Conservation (phyloP, 2,113 vertebrate genomes). For the Pyxicephalus adspersus region DNA sequence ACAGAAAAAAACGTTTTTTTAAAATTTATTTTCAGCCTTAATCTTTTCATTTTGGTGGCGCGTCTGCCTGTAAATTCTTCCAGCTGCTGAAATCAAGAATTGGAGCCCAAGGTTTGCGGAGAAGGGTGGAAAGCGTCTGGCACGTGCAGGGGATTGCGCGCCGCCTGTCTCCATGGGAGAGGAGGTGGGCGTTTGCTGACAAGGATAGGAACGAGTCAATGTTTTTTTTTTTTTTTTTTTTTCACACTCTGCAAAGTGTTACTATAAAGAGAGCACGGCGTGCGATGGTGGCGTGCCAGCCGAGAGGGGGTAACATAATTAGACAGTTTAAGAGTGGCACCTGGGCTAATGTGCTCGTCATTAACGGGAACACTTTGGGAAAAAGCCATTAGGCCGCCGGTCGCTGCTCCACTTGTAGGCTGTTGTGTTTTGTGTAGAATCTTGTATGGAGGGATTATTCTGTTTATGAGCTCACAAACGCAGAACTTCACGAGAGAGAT, state of each 20-base stretch:
- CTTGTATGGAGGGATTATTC: not conserved
- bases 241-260: slow-evolving; percentile 15
- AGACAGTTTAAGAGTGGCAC: slow-evolving; percentile 6
- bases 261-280: slow-evolving; percentile 49
- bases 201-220: not conserved
- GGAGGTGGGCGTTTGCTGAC: slow-evolving; percentile 42
- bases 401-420: not conserved
- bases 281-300: not conserved
- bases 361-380: slow-evolving; percentile 18
- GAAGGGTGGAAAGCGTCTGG: not conserved
- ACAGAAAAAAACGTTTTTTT: too few species aligned
- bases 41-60: too few species aligned
- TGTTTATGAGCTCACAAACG: too few species aligned
- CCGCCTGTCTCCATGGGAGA: slow-evolving; percentile 22
- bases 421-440: too few species aligned
- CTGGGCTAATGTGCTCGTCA: slow-evolving; percentile 34
- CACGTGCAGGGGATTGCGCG: not conserved
- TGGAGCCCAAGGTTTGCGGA: not conserved
- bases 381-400: not conserved
- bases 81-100: too few species aligned
- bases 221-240: not conserved
- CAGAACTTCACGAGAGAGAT: too few species aligned
- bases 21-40: too few species aligned
- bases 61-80: too few species aligned
- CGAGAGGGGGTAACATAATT: not conserved